Base-by-base conservation (phyloP, 2,113 vertebrate genomes). In the Mustela lutreola region DNA sequence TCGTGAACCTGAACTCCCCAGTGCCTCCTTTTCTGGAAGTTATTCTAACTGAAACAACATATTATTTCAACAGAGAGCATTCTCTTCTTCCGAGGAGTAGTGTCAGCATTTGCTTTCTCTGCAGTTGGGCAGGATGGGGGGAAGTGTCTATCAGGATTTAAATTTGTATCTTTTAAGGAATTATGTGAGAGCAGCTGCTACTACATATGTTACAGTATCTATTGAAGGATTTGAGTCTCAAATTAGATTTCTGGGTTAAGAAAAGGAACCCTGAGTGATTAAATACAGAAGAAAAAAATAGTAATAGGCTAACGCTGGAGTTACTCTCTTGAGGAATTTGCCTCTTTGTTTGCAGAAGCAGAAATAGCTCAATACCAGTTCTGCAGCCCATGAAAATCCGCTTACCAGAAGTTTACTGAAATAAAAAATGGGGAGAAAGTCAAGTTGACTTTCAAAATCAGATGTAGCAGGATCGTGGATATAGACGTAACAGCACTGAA, bases 141-240 rank as follows among this genome's bases (percentile, higher is more conserved):
- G 18, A 93, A 97, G 76, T 26, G 33, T 70, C 86, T 80, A 36
- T 45, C 26, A 39, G 63, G 88, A 58, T 93, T 93, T 95, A 93
- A 89, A 88, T 91, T 63, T 95, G 97, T 90, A 60, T 96, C 95
- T 96, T 96, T 95, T 89, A 89, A 95, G 87, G 88, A 97, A 96
- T 86, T 97, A 67, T 48, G 53, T 80, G 87, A 94, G 15, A 97
- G 24, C 92, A 97, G 97, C 97, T 97, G 95, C 50, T 50, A 33
- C 50, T 96, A 93, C 83, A 97, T 67, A 81, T 93, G 93, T 33
- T 78, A 21, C 28, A 67, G 28, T 79, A n/a, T 24, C 56, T 60
- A 60, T 0, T 70, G 63, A 96, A 87, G 80, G 28, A 45, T 67
- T 88, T 85, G 76, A 81, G 53, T 79, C 62, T 93, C 95, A 85